These are phyloP conservation scores for Lophura swinhoii DNA, from an alignment of 2,797 vertebrate species.

Conservation along the genomic window DNA sequence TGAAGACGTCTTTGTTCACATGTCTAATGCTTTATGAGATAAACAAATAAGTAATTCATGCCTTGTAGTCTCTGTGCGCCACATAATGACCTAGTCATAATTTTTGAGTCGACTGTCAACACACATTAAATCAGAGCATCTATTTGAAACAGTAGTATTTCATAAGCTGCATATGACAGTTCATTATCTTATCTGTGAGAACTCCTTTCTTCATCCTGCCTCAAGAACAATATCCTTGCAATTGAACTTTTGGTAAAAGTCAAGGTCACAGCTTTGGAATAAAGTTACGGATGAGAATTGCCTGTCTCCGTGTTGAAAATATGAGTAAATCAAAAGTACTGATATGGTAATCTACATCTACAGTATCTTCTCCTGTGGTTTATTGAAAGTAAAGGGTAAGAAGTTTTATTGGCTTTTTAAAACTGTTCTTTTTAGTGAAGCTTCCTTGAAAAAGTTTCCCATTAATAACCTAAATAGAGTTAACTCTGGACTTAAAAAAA, in stretches of 20 bases:
- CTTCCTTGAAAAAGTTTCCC: conserved; percentile 19
- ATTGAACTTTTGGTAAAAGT: conserved; percentile 60
- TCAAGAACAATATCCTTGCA: conserved; percentile 45
- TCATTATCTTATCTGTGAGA: conserved; percentile 67
- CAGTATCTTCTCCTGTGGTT: conserved; percentile 11
- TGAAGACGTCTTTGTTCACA: conserved; percentile 34
- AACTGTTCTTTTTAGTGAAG: not conserved
- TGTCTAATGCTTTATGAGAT: conserved; percentile 62
- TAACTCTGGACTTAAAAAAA: not conserved
- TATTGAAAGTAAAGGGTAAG: conserved; percentile 33
- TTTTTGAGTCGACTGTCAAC: conserved; percentile 70
- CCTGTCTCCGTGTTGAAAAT: conserved; percentile 6
- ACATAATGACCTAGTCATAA: conserved; percentile 65
- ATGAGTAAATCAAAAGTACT: conserved; percentile 52
- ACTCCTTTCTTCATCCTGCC: conserved; percentile 18
- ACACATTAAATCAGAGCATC: conserved; percentile 69
- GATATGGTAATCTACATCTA: conserved; percentile 56
- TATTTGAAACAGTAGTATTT: conserved; percentile 72
- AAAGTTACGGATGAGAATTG: conserved; percentile 59
- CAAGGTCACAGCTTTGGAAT: conserved; percentile 57
- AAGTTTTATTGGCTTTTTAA: conserved; percentile 32
- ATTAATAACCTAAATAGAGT: not conserved
- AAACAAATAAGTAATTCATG: conserved; percentile 71
- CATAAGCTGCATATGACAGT: conserved; percentile 58
- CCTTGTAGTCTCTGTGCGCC: conserved; percentile 20